Conservation (phyloP, 2,888 invertebrate genomes). For the Resseliella maxima region DNA sequence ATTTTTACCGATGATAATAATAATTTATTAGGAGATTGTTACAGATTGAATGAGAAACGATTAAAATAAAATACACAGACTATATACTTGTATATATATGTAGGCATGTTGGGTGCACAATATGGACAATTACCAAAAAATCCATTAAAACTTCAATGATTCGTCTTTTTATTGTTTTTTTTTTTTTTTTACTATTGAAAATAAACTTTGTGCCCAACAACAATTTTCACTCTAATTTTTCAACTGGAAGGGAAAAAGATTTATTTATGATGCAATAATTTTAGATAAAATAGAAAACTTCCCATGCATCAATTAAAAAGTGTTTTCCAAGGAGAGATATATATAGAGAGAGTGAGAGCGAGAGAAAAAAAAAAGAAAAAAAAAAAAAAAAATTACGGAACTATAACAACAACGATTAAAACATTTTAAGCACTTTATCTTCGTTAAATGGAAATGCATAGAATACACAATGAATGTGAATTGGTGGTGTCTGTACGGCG, state of each 20-base stretch:
- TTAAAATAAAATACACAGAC: neutral
- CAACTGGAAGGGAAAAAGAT: neutral
- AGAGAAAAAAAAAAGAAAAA: too few relatives aligned
- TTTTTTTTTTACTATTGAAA: too few relatives aligned
- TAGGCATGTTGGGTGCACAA: too few relatives aligned
- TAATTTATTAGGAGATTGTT: neutral
- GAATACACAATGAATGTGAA: neutral
- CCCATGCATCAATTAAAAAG: conserved; percentile 24
- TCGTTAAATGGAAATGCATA: neutral
- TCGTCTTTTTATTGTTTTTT: neutral
- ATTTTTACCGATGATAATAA: conserved; percentile 18
- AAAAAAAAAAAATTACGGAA: neutral
- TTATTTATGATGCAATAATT: conserved; percentile 23
- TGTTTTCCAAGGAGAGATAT: too few relatives aligned
- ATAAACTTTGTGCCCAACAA: neutral
- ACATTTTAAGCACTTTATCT: conserved; percentile 4
- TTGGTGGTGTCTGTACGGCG: neutral
- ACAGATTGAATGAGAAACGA: neutral
- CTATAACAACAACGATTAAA: neutral
- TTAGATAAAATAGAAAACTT: conserved; percentile 1
- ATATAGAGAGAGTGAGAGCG: too few relatives aligned
- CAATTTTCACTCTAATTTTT: neutral
- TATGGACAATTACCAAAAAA: too few relatives aligned
- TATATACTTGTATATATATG: too few relatives aligned
- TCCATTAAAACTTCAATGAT: conserved; percentile 10